Percentiles rank a stretch among this genome's conserved stretches.
Conservation (phyloP, 1,140 invertebrate genomes). For the Mycetomoellerius zeteki region DNA sequence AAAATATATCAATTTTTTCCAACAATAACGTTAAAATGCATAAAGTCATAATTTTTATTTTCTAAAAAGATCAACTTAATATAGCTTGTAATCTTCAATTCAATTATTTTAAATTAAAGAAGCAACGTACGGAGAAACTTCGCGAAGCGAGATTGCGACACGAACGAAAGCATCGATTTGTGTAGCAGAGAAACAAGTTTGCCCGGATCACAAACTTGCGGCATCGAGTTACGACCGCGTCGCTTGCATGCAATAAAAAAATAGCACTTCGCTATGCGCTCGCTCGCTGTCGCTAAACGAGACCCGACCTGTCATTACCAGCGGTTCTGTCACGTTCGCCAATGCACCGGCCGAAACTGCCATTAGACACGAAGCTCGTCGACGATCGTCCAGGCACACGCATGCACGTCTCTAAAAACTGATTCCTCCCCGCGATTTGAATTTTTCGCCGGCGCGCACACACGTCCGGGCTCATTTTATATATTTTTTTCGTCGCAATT, state of each 20-base stretch:
- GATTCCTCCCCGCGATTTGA: constrained; percentile 68
- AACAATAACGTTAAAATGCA: neutral
- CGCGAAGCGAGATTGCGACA: neutral
- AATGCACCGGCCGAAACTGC: constrained; percentile 56
- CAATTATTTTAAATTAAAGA: constrained; percentile 18
- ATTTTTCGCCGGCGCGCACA: constrained; percentile 47
- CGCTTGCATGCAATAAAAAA: constrained; percentile 54
- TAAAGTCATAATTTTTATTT: neutral
- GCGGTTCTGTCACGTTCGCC: constrained; percentile 57
- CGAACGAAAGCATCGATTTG: constrained; percentile 45
- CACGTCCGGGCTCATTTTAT: constrained; percentile 15
- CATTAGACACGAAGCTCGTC: constrained; percentile 61
- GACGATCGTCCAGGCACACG: constrained; percentile 48
- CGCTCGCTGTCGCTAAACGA: constrained; percentile 60
- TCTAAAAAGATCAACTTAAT: neutral
- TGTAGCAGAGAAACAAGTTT: constrained; percentile 37
- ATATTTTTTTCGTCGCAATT: constrained; percentile 66
- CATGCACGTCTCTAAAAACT: constrained; percentile 63
- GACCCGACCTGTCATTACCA: constrained; percentile 52
- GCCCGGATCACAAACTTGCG: constrained; percentile 38
- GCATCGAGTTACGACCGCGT: constrained; percentile 47
- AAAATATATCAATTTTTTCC: neutral
- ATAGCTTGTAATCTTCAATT: neutral
- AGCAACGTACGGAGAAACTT: neutral
- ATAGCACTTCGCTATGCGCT: constrained; percentile 40